Conservation (phyloP, 2,113 vertebrate species). For the Dunckerocampus dactyliophorus region DNA sequence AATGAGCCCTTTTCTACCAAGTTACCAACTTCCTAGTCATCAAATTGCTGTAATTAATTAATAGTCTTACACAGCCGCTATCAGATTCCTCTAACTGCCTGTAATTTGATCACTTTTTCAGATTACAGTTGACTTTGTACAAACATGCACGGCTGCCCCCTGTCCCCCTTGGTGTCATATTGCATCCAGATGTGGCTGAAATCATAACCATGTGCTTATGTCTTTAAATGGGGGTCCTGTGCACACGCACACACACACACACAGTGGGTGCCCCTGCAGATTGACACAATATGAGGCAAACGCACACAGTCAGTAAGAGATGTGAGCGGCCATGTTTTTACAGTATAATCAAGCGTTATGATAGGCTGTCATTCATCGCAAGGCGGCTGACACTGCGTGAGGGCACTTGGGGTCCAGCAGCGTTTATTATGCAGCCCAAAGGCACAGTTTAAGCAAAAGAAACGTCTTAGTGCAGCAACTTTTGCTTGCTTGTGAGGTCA, state of each 20-base stretch:
- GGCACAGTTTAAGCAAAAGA: constrained; percentile 13
- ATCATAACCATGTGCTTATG: constrained; percentile 67
- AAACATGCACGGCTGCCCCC: constrained; percentile 4
- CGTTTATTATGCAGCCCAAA: constrained; percentile 16
- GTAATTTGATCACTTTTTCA: constrained; percentile 11
- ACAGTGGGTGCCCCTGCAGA: constrained; percentile 11
- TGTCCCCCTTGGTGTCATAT: constrained; percentile 28
- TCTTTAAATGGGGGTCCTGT: constrained; percentile 48
- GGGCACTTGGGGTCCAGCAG: constrained; percentile 17
- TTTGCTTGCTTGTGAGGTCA: constrained; percentile 21
- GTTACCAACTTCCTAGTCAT: background rate
- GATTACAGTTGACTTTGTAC: constrained; percentile 9
- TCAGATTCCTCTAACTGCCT: constrained; percentile 5
- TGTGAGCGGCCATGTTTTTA: constrained; percentile 64
- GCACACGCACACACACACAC: constrained; percentile 24
- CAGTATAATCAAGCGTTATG: constrained; percentile 57
- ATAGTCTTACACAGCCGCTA: too few relatives aligned
- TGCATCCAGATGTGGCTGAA: constrained; percentile 64
- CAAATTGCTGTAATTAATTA: background rate
- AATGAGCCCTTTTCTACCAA: background rate
- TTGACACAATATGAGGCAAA: constrained; percentile 31
- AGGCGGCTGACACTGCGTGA: constrained; percentile 15
- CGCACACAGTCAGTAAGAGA: constrained; percentile 48
- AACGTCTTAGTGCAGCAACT: constrained; percentile 8
- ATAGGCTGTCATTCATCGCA: constrained; percentile 40